phyloP scores from a whole-genome alignment of 2,113 vertebrate species.

The Gobiocypris rarus region DNA sequence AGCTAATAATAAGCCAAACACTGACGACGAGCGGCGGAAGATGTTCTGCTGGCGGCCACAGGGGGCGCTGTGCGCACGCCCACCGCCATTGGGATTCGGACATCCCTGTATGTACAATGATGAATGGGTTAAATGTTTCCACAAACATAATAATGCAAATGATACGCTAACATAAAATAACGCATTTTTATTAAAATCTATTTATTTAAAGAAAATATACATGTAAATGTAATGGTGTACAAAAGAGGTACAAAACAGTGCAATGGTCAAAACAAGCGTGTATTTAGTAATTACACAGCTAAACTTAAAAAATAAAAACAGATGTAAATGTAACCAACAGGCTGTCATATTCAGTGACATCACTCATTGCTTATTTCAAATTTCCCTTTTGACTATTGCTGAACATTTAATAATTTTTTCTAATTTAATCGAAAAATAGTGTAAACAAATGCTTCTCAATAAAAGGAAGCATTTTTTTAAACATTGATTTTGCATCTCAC shows the following conservation, averaged over 20 bases:
- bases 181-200: background rate
- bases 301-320: background rate
- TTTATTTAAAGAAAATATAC: constrained; percentile 20
- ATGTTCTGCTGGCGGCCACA: background rate
- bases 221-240: background rate
- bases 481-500: background rate
- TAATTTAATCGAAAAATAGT: background rate
- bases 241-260: constrained; percentile 26
- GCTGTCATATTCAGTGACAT: background rate
- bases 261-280: constrained; percentile 26
- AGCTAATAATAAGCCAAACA: constrained; percentile 20
- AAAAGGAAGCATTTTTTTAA: background rate
- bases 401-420: background rate
- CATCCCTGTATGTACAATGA: background rate
- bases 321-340: background rate
- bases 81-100: background rate
- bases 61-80: background rate
- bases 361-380: background rate
- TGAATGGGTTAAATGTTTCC: background rate
- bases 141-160: background rate
- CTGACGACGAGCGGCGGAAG: constrained; percentile 4
- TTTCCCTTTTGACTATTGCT: constrained; percentile 4
- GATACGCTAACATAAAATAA: background rate
- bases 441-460: constrained; percentile 19
- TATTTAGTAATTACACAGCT: background rate